A percentile compares a stretch with the other conserved stretches of the same genome.
These are phyloP conservation scores for Galleria mellonella DNA, from an alignment of 1,140 invertebrate genomes.

Conservation along the genomic window DNA sequence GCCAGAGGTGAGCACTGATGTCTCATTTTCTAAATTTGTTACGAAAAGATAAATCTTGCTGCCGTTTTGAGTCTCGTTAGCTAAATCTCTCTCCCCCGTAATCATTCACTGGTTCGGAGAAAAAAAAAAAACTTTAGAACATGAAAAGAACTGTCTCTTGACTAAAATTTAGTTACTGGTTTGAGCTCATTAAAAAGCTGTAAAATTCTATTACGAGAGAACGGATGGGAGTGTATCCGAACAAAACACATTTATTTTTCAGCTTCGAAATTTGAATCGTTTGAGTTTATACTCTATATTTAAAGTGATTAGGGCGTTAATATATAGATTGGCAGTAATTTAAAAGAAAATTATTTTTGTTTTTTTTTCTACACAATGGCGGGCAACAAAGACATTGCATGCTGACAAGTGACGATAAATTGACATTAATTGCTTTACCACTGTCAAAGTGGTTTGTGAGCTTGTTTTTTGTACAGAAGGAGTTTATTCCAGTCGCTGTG, in stretches of 20 bases:
- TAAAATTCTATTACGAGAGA: constrained; percentile 56
- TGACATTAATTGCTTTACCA: constrained; percentile 60
- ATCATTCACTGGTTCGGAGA: constrained; percentile 51
- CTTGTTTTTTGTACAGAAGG: constrained; percentile 11
- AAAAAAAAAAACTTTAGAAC: constrained; percentile 42
- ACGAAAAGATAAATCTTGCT: constrained; percentile 67
- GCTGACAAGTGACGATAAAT: constrained; percentile 59
- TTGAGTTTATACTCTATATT: constrained; percentile 26
- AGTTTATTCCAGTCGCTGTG: constrained; percentile 21
- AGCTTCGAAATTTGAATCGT: constrained; percentile 6
- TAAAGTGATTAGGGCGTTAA: constrained; percentile 5
- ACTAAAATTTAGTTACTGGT: constrained; percentile 59
- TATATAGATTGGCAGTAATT: constrained; percentile 4
- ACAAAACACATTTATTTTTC: constrained; percentile 22
- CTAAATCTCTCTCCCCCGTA: constrained; percentile 56
- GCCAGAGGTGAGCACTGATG: constrained; percentile 27
- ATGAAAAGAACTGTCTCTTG: constrained; percentile 51
- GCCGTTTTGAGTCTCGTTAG: constrained; percentile 61
- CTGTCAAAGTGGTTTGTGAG: constrained; percentile 21
- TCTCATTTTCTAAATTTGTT: constrained; percentile 72
- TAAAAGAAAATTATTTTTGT: neutral
- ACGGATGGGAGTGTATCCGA: constrained; percentile 34
- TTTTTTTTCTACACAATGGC: constrained; percentile 18
- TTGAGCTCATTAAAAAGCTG: constrained; percentile 67
- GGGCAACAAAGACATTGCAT: constrained; percentile 37